phyloP scores from a whole-genome alignment of 2,797 vertebrate genomes.

The Sternarchorhynchus goeldii region DNA sequence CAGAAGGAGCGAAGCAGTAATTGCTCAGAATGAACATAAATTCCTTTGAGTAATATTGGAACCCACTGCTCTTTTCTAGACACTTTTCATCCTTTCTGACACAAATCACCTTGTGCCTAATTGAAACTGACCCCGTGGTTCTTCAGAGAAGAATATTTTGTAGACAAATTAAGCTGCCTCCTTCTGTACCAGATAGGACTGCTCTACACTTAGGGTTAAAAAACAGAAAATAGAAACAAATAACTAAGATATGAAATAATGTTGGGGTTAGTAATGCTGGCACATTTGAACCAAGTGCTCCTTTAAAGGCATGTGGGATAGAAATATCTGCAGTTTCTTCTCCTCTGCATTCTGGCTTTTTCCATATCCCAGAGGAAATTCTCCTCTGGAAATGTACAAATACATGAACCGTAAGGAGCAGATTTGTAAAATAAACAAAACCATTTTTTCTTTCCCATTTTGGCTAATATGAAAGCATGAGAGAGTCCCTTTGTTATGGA shows the following conservation, averaged over 20 bases:
- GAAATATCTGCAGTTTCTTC: too few species aligned
- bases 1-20: slow-evolving; percentile 25
- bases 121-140: slow-evolving; percentile 6
- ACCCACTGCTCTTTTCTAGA: slow-evolving; percentile 39
- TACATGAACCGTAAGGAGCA: too few species aligned
- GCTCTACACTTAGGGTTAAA: background rate
- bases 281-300: too few species aligned
- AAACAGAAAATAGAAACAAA: too few species aligned
- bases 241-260: background rate
- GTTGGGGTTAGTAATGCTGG: background rate
- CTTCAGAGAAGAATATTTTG: slow-evolving; percentile 32
- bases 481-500: too few species aligned
- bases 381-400: too few species aligned
- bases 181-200: slow-evolving; percentile 16
- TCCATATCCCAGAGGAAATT: too few species aligned
- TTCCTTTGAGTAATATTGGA: slow-evolving; percentile 37
- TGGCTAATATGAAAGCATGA: too few species aligned
- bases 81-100: slow-evolving; percentile 31
- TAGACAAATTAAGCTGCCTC: slow-evolving; percentile 13
- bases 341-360: too few species aligned
- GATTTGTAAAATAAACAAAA: too few species aligned
- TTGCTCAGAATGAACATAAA: slow-evolving; percentile 48
- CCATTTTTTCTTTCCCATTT: too few species aligned
- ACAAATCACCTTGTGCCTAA: slow-evolving; percentile 9
- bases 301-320: too few species aligned